Evolutionary conservation across 2,797 vertebrate genomes (phyloP).

Genomic region (Coregonus sp.): DNA sequence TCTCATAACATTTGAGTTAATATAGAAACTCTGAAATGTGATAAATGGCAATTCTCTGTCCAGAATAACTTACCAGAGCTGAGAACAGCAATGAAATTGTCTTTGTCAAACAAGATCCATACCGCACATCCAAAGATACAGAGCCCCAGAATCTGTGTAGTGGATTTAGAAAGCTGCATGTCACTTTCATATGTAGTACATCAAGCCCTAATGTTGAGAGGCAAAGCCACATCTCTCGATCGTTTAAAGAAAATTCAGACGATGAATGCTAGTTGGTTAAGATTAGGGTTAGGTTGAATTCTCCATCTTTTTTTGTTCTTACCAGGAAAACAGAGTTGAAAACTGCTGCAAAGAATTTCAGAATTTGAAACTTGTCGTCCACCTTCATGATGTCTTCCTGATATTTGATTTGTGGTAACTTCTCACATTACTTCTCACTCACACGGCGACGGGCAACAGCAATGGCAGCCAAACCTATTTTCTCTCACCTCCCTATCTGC

Average conservation of each 20-base stretch:
- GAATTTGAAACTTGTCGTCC: constrained; percentile 61
- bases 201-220: too few relatives aligned
- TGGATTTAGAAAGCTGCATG: constrained; percentile 11
- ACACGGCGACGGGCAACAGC: background rate
- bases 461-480: background rate
- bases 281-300: background rate
- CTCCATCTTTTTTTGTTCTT: constrained; percentile 23
- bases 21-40: constrained; percentile 42
- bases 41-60: background rate
- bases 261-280: background rate
- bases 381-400: constrained; percentile 55
- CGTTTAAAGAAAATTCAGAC: background rate
- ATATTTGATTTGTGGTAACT: background rate
- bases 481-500: background rate
- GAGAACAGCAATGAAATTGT: constrained; percentile 48
- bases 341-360: constrained; percentile 60
- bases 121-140: constrained; percentile 54
- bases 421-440: background rate
- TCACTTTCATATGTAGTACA: background rate
- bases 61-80: constrained; percentile 49
- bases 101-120: constrained; percentile 68
- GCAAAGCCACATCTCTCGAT: background rate
- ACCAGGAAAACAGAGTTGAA: constrained; percentile 68
- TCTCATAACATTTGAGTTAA: constrained; percentile 61
- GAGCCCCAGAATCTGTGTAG: constrained; percentile 63